These are phyloP conservation scores for Bombus sylvicola DNA, from an alignment of 1,140 invertebrate genomes.

Conservation along the genomic window DNA sequence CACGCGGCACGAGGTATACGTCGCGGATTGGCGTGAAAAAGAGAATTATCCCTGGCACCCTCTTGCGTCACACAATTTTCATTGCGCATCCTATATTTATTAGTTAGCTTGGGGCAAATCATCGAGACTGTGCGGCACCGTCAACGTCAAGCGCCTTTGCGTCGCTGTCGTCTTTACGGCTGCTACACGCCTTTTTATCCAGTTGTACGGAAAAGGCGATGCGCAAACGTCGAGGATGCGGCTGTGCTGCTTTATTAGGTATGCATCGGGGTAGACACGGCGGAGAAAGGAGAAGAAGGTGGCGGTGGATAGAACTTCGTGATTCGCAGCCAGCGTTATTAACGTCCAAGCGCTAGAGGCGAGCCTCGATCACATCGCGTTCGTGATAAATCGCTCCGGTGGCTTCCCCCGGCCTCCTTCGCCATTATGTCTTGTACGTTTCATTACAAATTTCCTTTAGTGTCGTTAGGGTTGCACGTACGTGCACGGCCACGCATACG, in stretches of 20 bases:
- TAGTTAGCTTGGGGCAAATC: constrained; percentile 7
- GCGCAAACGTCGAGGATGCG: constrained; percentile 63
- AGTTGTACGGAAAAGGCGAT: constrained; percentile 64
- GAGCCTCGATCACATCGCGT: constrained; percentile 80
- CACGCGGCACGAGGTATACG: not conserved
- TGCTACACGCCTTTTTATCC: constrained; percentile 51
- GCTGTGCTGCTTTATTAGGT: constrained; percentile 78
- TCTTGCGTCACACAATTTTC: not conserved
- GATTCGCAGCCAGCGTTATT: constrained; percentile 77
- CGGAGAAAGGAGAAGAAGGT: constrained; percentile 53
- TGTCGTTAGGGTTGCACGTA: constrained; percentile 64
- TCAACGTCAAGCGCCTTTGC: constrained; percentile 4
- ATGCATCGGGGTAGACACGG: constrained; percentile 70
- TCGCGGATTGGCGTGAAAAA: too few relatives aligned
- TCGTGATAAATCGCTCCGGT: constrained; percentile 81
- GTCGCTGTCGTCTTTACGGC: constrained; percentile 35
- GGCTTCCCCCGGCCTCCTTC: constrained; percentile 70
- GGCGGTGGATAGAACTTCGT: constrained; percentile 64
- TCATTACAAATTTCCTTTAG: constrained; percentile 79
- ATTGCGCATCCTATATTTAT: not conserved
- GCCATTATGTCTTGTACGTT: constrained; percentile 79
- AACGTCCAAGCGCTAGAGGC: constrained; percentile 78
- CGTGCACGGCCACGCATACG: constrained; percentile 24
- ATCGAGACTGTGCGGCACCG: constrained; percentile 6
- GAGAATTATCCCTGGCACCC: not conserved